These are phyloP conservation scores for Chymomyza costata DNA, from an alignment of 1,140 invertebrate species.

Conservation along the genomic window DNA sequence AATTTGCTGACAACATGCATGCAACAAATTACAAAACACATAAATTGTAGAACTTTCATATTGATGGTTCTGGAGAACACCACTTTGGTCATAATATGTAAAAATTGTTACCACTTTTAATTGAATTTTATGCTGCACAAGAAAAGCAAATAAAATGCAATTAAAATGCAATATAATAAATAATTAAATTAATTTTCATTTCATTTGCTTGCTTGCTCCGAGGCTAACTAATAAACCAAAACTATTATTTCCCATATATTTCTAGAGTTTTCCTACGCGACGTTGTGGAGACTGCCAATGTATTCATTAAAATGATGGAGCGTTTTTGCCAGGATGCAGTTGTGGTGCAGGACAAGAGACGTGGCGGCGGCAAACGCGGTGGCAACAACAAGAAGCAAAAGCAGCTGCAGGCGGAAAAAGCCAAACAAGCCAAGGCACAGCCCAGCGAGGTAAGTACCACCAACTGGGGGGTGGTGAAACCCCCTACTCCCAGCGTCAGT, in stretches of 20 bases:
- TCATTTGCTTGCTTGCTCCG: constrained; percentile 29
- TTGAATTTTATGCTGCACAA: constrained; percentile 39
- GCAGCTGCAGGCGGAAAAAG: constrained; percentile 35
- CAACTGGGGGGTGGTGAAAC: constrained; percentile 15
- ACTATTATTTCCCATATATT: constrained; percentile 29
- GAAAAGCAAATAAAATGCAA: constrained; percentile 31
- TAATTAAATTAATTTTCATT: constrained; percentile 61
- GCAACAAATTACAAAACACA: constrained; percentile 14
- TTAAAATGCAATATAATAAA: constrained; percentile 30
- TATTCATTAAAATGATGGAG: constrained; percentile 95
- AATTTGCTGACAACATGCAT: constrained; percentile 1
- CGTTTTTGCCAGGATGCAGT: constrained; percentile 84
- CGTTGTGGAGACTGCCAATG: constrained; percentile 90
- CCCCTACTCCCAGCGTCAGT: too few species aligned
- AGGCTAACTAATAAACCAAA: constrained; percentile 20
- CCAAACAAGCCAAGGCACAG: constrained; percentile 35
- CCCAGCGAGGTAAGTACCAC: constrained; percentile 51
- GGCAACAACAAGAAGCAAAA: constrained; percentile 40
- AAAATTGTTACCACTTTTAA: constrained; percentile 47
- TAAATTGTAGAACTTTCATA: constrained; percentile 22
- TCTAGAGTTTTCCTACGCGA: constrained; percentile 89
- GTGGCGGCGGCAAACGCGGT: constrained; percentile 28
- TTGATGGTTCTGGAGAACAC: too few species aligned
- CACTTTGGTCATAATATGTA: constrained; percentile 29
- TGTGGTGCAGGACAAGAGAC: constrained; percentile 83